These are phyloP conservation scores for Typhlichthys subterraneus DNA, from an alignment of 2,797 vertebrate genomes.

Conservation along the genomic window DNA sequence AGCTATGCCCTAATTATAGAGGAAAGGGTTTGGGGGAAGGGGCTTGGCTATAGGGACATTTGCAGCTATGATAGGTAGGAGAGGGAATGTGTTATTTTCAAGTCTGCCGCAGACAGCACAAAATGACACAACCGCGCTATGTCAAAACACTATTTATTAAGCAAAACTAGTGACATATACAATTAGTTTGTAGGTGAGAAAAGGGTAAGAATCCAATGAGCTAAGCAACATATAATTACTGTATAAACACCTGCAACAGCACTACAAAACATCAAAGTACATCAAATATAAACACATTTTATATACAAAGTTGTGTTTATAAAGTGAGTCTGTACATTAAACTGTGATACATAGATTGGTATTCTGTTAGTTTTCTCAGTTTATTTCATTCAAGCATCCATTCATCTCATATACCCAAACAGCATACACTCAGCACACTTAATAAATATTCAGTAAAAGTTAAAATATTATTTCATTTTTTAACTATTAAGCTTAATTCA, in stretches of 20 bases:
- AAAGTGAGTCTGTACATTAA: conserved; percentile 48
- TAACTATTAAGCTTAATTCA: conserved; percentile 26
- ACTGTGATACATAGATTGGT: conserved; percentile 47
- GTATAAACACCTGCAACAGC: conserved; percentile 27
- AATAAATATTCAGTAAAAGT: conserved; percentile 52
- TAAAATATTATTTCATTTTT: conserved; percentile 27
- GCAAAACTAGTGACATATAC: conserved; percentile 39
- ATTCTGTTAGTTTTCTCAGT: conserved; percentile 35
- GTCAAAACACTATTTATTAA: conserved; percentile 63
- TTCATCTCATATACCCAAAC: conserved; percentile 31
- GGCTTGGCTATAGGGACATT: conserved; percentile 38
- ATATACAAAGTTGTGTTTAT: conserved; percentile 64
- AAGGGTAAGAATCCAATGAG: conserved; percentile 15
- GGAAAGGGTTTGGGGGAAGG: conserved; percentile 24
- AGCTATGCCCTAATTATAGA: conserved; percentile 78
- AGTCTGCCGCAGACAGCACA: conserved; percentile 35
- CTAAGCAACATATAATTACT: conserved; percentile 27
- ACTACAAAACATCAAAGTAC: conserved; percentile 32
- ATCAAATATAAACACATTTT: conserved; percentile 60
- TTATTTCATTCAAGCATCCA: conserved; percentile 35
- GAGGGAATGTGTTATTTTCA: conserved; percentile 56
- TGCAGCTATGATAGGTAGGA: conserved; percentile 45
- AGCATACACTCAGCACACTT: conserved; percentile 36
- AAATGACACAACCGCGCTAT: conserved; percentile 33
- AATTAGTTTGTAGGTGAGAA: conserved; percentile 14